Evolutionary conservation across 2,888 invertebrate species (phyloP), one percentile per base, ranked within the genome.

Genomic region (Gymnosoma rotundatum): DNA sequence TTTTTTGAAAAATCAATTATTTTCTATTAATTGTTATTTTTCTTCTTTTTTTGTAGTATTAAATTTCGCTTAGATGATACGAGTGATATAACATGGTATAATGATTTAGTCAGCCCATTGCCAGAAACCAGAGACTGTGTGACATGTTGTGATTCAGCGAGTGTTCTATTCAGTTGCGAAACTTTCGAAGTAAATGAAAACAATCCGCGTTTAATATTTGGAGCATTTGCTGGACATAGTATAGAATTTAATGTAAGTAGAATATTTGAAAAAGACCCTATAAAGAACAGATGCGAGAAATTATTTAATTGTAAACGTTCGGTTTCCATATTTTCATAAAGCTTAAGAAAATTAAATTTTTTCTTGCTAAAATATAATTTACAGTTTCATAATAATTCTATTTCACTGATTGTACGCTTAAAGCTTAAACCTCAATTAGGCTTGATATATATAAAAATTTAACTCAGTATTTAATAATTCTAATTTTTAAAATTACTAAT

Each of bases 91-190:
- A 93, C 93, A 9, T 95, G 95, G 95, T 92, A 90, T 83, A 94
- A 93, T 87, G 92, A 94, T 83, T 92, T 93, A 60, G 89, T 91
- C 73, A 94, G 94, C 82, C 90, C 91, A 12, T 86, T 89, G 80
- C 90, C 91, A 80, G 90, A 90, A 88, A 87, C 88, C 74, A 89
- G 89, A 88, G 90, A 90, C 88, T 89, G 91, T 82, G 88, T 88
- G 86, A 88, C 87, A 81, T 90, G 89, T 86, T 90, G 89, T 87
- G 90, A 91, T 72, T 90, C 91, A 73, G 91, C 92, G 5, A 92
- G 94, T 88, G 94, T 95, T 42, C 92, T 95, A 87, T 95, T 95
- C 90, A 94, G 93, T 88, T 95, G 95, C 92, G 95, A 95, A 90
- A 95, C 95, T n/a, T 95, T 94, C 89, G 95, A 95, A 92, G 91